Base-by-base conservation (phyloP, 2,888 invertebrate species). In the Drosophila austrosaltans region DNA sequence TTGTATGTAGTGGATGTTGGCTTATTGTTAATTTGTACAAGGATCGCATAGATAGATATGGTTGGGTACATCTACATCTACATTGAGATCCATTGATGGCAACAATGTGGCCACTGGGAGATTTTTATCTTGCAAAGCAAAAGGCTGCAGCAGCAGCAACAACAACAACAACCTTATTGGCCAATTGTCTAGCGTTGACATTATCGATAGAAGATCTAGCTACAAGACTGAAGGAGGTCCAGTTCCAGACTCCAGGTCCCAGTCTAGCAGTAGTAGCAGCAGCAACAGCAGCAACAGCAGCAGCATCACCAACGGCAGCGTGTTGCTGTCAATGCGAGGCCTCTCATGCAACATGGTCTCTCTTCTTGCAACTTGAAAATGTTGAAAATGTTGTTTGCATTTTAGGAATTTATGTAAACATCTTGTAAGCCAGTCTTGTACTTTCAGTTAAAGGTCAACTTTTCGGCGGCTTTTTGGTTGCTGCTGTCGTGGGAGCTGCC, bases 361-460 rank as follows among this genome's bases (percentile, higher is more conserved):
- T 48, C 20, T 22, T 22, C 20, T 16, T 16, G 22, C 44, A 48
- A 48, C 22, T 48, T 0, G 48, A 48, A 48, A 48, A 48, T 48
- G 57, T 60, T 76, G 69, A 82, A 77, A 79, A 76, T 83, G 89
- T 89, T 89, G 87, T 89, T 89, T 90, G 89, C 89, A 90, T 89
- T 90, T 90, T 78, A 82, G 90, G 89, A 90, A 89, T 89, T 90
- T 90, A 89, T 90, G 90, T 89, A 90, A 90, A 89, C 88, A 90
- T 90, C 76, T 86, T 89, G 88, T 90, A 81, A 78, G 89, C 78
- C 79, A 57, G 57, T 67, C 79, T 77, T 76, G 79, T 58, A 10
- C 72, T 64, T 69, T 70, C 84, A 79, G 86, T 81, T 79, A 90
- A 89, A 89, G 89, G 89, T 90, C 89, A 89, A 81, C 75, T 75